Conservation (phyloP, 2,113 vertebrate genomes). For the Etia nguti region DNA sequence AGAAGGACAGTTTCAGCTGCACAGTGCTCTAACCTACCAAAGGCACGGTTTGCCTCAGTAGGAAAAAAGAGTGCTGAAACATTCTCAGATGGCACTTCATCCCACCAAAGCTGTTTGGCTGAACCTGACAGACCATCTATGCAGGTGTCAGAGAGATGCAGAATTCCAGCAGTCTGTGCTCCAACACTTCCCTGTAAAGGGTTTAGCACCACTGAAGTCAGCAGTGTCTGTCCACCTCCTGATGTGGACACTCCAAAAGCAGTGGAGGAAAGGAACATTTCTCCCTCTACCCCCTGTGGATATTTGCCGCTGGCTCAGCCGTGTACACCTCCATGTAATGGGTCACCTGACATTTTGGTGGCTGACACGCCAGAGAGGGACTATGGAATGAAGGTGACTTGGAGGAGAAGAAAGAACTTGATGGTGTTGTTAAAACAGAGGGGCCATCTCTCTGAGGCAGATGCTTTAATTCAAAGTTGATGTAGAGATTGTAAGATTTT, state of each 20-base stretch:
- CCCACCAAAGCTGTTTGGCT: background rate
- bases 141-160: background rate
- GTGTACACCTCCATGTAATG: background rate
- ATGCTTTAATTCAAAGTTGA: constrained; percentile 64
- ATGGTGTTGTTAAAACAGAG: constrained; percentile 71
- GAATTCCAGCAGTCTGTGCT: background rate
- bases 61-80: background rate
- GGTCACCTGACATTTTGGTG: constrained; percentile 70
- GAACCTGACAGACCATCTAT: background rate
- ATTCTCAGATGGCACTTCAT: background rate
- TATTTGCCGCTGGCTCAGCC: constrained; percentile 2
- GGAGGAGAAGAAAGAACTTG: constrained; percentile 77
- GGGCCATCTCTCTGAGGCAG: constrained; percentile 69
- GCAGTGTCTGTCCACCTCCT: constrained; percentile 14
- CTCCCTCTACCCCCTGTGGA: background rate
- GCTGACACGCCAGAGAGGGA: constrained; percentile 83
- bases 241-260: constrained; percentile 62
- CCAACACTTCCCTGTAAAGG: background rate
- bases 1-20: background rate
- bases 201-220: background rate
- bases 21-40: background rate
- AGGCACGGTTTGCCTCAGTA: background rate
- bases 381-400: constrained; percentile 86
- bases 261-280: background rate
- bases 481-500: background rate